These are phyloP conservation scores for Meghimatium bilineatum DNA, from an alignment of 2,888 invertebrate species.

Conservation along the genomic window DNA sequence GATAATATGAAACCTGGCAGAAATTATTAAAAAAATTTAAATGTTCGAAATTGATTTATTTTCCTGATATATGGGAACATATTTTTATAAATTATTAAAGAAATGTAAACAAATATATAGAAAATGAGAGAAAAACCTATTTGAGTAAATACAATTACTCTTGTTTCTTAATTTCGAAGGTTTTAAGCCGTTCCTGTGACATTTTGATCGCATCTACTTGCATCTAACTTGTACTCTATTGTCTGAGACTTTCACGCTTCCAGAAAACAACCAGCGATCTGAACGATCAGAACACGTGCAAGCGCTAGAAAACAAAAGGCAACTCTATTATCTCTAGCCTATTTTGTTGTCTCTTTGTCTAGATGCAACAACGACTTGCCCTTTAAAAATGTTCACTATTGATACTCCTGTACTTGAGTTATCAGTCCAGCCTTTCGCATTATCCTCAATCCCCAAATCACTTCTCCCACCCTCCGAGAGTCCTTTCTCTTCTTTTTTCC, in stretches of 20 bases:
- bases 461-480: background rate
- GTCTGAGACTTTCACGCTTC: conserved; percentile 6
- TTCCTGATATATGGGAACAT: background rate
- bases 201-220: background rate
- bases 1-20: too few relatives aligned
- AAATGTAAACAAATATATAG: background rate
- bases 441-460: conserved; percentile 16
- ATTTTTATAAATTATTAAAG: background rate
- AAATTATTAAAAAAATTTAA: too few relatives aligned
- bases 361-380: conserved; percentile 29
- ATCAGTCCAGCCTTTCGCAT: conserved; percentile 1
- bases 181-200: background rate
- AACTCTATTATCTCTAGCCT: conserved; percentile 22
- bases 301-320: background rate
- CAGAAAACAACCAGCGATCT: background rate
- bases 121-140: background rate
- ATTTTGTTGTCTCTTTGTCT: conserved; percentile 27
- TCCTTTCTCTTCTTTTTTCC: conserved; percentile 7
- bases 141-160: background rate
- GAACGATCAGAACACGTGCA: conserved; percentile 35
- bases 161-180: background rate
- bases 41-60: background rate
- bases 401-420: conserved; percentile 34
- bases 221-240: background rate
- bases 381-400: conserved; percentile 9